A percentile compares a stretch with the other conserved stretches of the same genome.
Conservation (phyloP, 2,888 invertebrate species). For the Cyclophora punctaria region DNA sequence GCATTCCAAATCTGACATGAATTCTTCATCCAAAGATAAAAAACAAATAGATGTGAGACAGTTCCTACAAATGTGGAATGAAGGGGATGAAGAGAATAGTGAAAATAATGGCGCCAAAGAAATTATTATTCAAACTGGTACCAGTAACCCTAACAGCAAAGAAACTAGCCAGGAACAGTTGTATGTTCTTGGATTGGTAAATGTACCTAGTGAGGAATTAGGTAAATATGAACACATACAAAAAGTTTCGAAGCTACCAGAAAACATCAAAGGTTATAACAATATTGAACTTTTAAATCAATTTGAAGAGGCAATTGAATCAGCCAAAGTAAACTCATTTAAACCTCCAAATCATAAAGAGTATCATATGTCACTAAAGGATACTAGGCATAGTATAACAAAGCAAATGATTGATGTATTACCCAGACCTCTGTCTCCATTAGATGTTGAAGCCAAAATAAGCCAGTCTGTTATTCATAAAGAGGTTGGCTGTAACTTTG, state of each 20-base stretch:
- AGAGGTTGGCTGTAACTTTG: constrained; percentile 72
- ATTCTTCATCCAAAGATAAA: constrained; percentile 37
- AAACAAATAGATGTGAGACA: constrained; percentile 62
- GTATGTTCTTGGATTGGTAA: constrained; percentile 64
- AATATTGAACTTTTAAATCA: constrained; percentile 62
- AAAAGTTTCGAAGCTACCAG: constrained; percentile 68
- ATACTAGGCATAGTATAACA: constrained; percentile 8
- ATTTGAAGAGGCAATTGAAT: constrained; percentile 66
- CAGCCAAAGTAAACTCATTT: constrained; percentile 41
- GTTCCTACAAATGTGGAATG: constrained; percentile 71
- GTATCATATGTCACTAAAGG: constrained; percentile 28
- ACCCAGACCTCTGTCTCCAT: constrained; percentile 57
- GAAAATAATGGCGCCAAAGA: constrained; percentile 40
- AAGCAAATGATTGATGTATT: constrained; percentile 27
- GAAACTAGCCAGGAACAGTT: constrained; percentile 57
- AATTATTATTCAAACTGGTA: constrained; percentile 25
- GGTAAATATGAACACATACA: constrained; percentile 70
- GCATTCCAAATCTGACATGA: constrained; percentile 31
- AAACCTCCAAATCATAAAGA: constrained; percentile 32
- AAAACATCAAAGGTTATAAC: constrained; percentile 69
- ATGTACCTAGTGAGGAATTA: constrained; percentile 66
- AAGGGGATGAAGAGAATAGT: constrained; percentile 61
- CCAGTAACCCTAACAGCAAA: constrained; percentile 29
- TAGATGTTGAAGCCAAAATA: constrained; percentile 72
- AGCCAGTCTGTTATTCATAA: constrained; percentile 72